phyloP scores from a whole-genome alignment of 1,140 invertebrate species.

The Cardiocondyla obscurior region DNA sequence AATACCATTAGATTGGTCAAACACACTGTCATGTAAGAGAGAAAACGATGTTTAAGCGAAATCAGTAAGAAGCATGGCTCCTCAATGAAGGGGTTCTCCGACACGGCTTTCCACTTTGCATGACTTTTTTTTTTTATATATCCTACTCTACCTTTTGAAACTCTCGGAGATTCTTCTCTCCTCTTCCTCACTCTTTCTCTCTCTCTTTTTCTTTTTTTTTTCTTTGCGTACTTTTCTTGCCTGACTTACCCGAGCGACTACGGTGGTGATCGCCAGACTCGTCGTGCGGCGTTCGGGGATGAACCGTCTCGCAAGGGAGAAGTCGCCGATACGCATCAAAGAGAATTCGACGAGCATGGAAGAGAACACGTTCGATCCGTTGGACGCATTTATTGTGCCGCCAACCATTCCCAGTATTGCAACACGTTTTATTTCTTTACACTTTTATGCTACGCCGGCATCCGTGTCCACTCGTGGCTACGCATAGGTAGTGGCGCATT shows the following conservation, averaged over 20 bases:
- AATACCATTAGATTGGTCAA: slow-evolving; percentile 84
- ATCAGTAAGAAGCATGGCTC: slow-evolving; percentile 80
- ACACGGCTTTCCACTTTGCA: slow-evolving; percentile 81
- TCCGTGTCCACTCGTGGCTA: slow-evolving; percentile 23
- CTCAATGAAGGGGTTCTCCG: slow-evolving; percentile 75
- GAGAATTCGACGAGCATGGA: slow-evolving; percentile 58
- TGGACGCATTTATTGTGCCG: slow-evolving; percentile 63
- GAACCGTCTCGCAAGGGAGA: slow-evolving; percentile 15
- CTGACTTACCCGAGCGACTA: slow-evolving; percentile 19
- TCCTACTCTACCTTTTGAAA: background rate
- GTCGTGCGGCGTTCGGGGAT: slow-evolving; percentile 8
- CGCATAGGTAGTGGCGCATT: background rate
- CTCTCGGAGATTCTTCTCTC: background rate
- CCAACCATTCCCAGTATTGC: slow-evolving; percentile 64
- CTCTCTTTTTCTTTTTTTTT: background rate
- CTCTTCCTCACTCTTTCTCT: background rate
- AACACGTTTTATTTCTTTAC: slow-evolving; percentile 31
- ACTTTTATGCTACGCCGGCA: slow-evolving; percentile 27
- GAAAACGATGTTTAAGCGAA: slow-evolving; percentile 73
- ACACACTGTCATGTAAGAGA: slow-evolving; percentile 84
- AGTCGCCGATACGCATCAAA: slow-evolving; percentile 34
- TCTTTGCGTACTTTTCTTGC: background rate
- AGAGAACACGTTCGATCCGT: slow-evolving; percentile 23
- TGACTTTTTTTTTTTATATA: slow-evolving; percentile 70
- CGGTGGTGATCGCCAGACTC: background rate